Evolutionary conservation across 2,113 vertebrate genomes (phyloP).

Genomic region (Triplophysa rosa): DNA sequence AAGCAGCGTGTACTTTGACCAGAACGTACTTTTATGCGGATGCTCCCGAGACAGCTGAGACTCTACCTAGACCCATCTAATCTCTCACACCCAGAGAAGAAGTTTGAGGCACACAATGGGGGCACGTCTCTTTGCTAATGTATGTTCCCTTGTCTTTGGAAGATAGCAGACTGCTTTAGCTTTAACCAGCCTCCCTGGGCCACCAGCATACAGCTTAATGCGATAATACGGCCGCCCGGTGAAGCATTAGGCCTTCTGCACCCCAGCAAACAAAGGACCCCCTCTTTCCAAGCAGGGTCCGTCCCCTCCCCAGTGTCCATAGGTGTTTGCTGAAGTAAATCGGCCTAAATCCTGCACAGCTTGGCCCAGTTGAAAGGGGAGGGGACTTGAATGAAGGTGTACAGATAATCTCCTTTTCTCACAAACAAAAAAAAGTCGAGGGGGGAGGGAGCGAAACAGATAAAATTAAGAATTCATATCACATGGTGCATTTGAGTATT

Average conservation of each 20-base stretch:
- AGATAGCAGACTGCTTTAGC: slow-evolving; percentile 69
- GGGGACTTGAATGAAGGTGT: slow-evolving; percentile 58
- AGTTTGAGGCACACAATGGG: slow-evolving; percentile 32
- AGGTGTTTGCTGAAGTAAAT: slow-evolving; percentile 95
- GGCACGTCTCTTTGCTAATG: slow-evolving; percentile 46
- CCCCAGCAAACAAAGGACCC: slow-evolving; percentile 87
- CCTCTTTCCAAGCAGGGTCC: slow-evolving; percentile 80
- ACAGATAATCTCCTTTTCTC: slow-evolving; percentile 70
- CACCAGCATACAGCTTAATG: slow-evolving; percentile 83
- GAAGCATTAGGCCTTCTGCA: slow-evolving; percentile 81
- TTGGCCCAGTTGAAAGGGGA: slow-evolving; percentile 68
- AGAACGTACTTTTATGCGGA: neutral
- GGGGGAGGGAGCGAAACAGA: slow-evolving; percentile 78
- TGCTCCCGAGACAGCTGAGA: slow-evolving; percentile 16
- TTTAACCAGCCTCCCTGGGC: slow-evolving; percentile 78
- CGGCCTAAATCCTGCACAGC: slow-evolving; percentile 90
- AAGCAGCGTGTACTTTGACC: neutral
- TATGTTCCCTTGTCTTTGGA: slow-evolving; percentile 46
- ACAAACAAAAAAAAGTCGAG: slow-evolving; percentile 62
- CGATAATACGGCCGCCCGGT: slow-evolving; percentile 83
- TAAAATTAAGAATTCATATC: slow-evolving; percentile 88
- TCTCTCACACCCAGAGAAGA: slow-evolving; percentile 42
- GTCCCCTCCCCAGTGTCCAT: slow-evolving; percentile 83
- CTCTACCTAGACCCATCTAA: slow-evolving; percentile 43
- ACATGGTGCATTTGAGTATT: slow-evolving; percentile 83